Base-by-base conservation (phyloP, 1,140 invertebrate genomes). In the Drosophila pruinosa region DNA sequence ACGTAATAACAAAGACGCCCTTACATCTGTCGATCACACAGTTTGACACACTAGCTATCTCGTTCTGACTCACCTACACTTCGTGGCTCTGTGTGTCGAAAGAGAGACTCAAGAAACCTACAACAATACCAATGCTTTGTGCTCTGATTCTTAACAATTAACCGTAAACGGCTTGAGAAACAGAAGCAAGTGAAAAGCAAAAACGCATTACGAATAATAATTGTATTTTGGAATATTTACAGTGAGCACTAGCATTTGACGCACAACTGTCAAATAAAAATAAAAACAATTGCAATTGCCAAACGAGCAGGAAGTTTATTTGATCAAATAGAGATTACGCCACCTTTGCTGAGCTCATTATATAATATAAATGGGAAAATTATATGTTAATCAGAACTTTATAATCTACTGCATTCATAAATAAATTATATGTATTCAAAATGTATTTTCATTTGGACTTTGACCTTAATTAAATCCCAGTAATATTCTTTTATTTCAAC, bases 21-120 rank as follows among this genome's bases (percentile, higher is more conserved):
- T n/a, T n/a, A n/a, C n/a, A n/a, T n/a, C n/a, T 24, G 41, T 15
- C 12, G 48, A 63, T 63, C 65, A 15, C 65, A n/a, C 38, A 45
- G 34, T n/a, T 62, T 19, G 2, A 3, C 21, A 8, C 34, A 2
- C 36, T 53, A 22, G 7, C 36, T 5, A 14, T 17, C 21, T 17
- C 5, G n/a, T 38, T n/a, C 53, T 12, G 4, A 12, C 54, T 57
- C 38, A 14, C 1, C 12, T 7, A 3, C 14, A 2, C 53, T 15
- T 14, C 22, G 14, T 4, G 4, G 36, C 38, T 17, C 38, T 41
- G 14, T 41, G 6, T 17, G 0, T 14, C 15, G 15, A 41, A 7
- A 41, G 15, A 41, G 6, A 17, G 17, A 41, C 39, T 41, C 39
- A 41, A 41, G 14, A 39, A n/a, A n/a, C n/a, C 26, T 28, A 4